phyloP scores from a whole-genome alignment of 1,140 invertebrate genomes.

The Drosophila repleta region DNA sequence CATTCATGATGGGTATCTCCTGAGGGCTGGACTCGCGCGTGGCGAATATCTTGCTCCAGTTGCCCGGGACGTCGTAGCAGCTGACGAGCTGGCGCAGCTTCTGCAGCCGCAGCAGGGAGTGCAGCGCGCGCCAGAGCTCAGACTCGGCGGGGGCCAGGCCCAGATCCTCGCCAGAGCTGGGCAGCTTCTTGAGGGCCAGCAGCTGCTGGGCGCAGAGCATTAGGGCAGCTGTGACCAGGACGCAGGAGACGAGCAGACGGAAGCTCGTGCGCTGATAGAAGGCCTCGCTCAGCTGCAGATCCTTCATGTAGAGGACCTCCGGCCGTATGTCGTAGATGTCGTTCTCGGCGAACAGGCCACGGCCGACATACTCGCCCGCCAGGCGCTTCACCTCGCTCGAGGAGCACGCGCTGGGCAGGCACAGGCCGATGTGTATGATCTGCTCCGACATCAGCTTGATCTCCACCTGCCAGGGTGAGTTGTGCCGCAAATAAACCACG shows the following conservation, averaged over 20 bases:
- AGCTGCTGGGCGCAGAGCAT: conserved; percentile 70
- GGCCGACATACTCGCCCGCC: conserved; percentile 60
- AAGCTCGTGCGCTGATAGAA: conserved; percentile 74
- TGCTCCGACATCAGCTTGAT: conserved; percentile 82
- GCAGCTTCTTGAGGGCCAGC: conserved; percentile 29
- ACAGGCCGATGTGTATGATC: conserved; percentile 81
- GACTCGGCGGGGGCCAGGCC: conserved; percentile 61
- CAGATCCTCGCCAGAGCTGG: background rate
- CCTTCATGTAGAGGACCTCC: conserved; percentile 79
- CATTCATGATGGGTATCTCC: conserved; percentile 80
- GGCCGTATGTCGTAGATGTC: conserved; percentile 77
- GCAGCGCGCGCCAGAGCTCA: conserved; percentile 60
- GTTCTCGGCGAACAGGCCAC: conserved; percentile 64
- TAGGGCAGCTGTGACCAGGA: conserved; percentile 58
- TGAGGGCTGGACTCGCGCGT: conserved; percentile 43
- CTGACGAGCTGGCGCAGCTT: conserved; percentile 55
- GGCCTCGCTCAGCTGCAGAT: conserved; percentile 67
- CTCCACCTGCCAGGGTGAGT: conserved; percentile 83
- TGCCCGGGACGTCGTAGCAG: conserved; percentile 76
- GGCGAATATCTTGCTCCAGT: conserved; percentile 70
- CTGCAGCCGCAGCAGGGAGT: conserved; percentile 46
- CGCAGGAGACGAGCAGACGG: conserved; percentile 60
- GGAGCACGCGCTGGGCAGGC: conserved; percentile 71
- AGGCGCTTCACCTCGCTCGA: conserved; percentile 65
- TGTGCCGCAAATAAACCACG: conserved; percentile 75